Evolutionary conservation across 92 coral and sea anemone genomes (phyloP).

Genomic region (Chrysogorgia sp.): DNA sequence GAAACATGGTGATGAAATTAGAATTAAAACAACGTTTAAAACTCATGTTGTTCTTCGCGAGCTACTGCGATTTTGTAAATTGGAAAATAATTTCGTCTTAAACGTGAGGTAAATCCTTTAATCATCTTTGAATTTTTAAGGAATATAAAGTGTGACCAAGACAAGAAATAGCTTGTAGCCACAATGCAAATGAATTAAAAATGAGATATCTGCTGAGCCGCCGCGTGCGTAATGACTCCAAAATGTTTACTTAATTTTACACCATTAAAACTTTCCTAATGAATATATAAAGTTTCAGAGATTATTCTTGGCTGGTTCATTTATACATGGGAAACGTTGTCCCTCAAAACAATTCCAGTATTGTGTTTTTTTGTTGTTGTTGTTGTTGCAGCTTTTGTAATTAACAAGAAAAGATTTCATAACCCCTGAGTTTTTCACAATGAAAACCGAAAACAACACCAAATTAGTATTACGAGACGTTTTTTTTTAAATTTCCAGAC

Average conservation of each 20-base stretch:
- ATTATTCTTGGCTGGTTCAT: neutral
- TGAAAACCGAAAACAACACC: too few species aligned
- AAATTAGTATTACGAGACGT: too few species aligned
- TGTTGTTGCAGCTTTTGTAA: too few species aligned
- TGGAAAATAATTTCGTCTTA: neutral
- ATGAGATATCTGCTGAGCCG: neutral
- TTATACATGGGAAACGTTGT: too few species aligned
- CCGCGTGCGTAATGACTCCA: neutral
- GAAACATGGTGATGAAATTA: neutral
- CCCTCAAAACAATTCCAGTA: too few species aligned
- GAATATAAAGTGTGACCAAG: slow-evolving; percentile 1
- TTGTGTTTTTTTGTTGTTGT: too few species aligned
- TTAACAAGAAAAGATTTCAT: too few species aligned
- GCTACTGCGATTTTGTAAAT: neutral
- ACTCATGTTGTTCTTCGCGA: neutral
- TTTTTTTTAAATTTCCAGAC: too few species aligned
- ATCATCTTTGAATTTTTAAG: slow-evolving; percentile 38
- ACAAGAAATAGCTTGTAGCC: neutral
- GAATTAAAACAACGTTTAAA: neutral
- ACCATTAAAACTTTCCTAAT: neutral
- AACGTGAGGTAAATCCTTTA: neutral
- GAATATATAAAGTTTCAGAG: neutral
- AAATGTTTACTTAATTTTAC: neutral
- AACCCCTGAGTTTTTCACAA: too few species aligned
- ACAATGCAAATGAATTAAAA: slow-evolving; percentile 13